Conservation (phyloP, 2,113 vertebrate genomes). For the Rallus limicola region DNA sequence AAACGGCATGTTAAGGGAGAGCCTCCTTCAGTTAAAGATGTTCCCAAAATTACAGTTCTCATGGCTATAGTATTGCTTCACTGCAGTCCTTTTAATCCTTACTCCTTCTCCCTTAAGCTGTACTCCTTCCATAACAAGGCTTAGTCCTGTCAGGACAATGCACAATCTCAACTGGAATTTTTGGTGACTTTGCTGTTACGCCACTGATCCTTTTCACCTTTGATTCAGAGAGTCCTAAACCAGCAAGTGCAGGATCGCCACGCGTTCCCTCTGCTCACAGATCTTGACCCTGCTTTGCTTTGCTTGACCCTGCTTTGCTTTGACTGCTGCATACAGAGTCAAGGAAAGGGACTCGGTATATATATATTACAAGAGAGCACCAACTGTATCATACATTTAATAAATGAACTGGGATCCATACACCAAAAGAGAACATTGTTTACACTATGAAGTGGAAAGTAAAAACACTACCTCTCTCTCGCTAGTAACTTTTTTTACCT, state of each 20-base stretch:
- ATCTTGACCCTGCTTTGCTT: neutral
- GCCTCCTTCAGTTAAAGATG: neutral
- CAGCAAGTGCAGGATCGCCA: neutral
- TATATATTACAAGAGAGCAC: neutral
- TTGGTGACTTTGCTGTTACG: neutral
- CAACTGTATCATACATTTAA: conserved; percentile 49
- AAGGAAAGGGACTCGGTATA: neutral
- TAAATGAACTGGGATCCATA: conserved; percentile 44
- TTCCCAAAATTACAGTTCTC: neutral
- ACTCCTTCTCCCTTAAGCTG: neutral
- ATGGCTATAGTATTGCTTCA: neutral
- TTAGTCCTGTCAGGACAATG: neutral
- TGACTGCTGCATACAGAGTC: neutral
- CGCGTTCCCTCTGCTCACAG: neutral
- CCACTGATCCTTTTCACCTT: neutral
- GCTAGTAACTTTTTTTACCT: conserved; percentile 35
- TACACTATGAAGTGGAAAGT: conserved; percentile 68
- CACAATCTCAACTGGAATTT: neutral
- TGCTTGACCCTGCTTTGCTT: neutral
- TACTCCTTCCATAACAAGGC: neutral
- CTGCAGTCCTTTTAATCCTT: neutral
- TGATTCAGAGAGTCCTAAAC: neutral
- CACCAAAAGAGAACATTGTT: conserved; percentile 45
- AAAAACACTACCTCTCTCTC: conserved; percentile 62
- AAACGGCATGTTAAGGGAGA: neutral